These are phyloP conservation scores for Mactra quadrangularis DNA, from an alignment of 1,140 invertebrate species.

Conservation along the genomic window DNA sequence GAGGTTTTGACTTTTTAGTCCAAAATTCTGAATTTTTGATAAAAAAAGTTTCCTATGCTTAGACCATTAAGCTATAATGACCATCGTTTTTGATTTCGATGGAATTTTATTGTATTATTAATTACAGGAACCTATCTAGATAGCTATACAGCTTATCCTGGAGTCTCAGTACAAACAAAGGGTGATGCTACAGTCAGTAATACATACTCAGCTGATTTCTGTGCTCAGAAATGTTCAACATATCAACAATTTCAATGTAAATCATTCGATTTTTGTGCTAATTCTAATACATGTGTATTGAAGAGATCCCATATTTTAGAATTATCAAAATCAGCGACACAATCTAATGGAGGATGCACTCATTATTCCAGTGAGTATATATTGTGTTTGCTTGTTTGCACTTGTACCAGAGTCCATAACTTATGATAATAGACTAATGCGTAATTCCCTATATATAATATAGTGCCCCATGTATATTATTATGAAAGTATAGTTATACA, in stretches of 20 bases:
- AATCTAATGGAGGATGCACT: constrained; percentile 1
- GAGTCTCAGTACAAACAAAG: constrained; percentile 1
- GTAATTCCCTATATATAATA: too few relatives aligned
- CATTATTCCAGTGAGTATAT: constrained; percentile 55
- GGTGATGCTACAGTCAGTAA: constrained; percentile 31
- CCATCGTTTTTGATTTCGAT: too few relatives aligned
- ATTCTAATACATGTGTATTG: constrained; percentile 31
- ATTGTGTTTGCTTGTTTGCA: too few relatives aligned
- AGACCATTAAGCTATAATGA: too few relatives aligned
- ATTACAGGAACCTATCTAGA: constrained; percentile 45
- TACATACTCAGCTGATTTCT: constrained; percentile 28
- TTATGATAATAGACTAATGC: too few relatives aligned
- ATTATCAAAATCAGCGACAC: constrained; percentile 11
- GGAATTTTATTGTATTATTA: too few relatives aligned
- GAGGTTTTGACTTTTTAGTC: too few relatives aligned
- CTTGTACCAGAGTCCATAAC: too few relatives aligned
- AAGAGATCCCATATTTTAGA: constrained; percentile 42
- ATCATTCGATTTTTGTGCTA: constrained; percentile 55
- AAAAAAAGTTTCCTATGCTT: too few relatives aligned
- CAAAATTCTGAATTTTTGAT: too few relatives aligned
- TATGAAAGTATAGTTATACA: too few relatives aligned
- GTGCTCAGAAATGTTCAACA: constrained; percentile 49
- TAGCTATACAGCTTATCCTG: constrained; percentile 43
- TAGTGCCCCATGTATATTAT: too few relatives aligned
- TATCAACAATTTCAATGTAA: constrained; percentile 33